Evolutionary conservation across 2,113 vertebrate genomes (phyloP).

Genomic region (Gobius niger): DNA sequence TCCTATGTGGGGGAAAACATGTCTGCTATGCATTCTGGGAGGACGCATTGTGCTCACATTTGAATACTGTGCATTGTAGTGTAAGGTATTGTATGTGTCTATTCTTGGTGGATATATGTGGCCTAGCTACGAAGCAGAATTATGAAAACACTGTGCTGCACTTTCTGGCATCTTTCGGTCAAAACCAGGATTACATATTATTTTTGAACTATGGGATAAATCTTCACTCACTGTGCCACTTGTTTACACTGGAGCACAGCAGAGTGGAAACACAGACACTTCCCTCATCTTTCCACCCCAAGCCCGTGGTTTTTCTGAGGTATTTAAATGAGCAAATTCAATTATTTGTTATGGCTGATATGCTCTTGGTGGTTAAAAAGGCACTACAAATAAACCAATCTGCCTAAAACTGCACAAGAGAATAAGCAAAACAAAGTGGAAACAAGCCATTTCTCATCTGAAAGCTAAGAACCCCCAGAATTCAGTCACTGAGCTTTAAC

Average conservation of each 20-base stretch:
- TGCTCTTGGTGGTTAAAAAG: too few relatives aligned
- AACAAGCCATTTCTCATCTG: too few relatives aligned
- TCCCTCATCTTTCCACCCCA: too few relatives aligned
- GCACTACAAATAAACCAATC: too few relatives aligned
- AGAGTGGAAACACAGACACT: too few relatives aligned
- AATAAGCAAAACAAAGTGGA: too few relatives aligned
- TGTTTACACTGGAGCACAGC: neutral
- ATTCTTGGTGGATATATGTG: neutral
- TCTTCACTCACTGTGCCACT: neutral
- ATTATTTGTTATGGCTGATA: too few relatives aligned
- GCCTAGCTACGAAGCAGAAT: neutral
- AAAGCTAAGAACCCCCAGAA: too few relatives aligned
- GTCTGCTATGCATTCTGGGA: neutral
- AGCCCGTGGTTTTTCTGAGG: too few relatives aligned
- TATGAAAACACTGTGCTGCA: neutral
- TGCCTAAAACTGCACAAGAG: too few relatives aligned
- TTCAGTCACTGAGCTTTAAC: too few relatives aligned
- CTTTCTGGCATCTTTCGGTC: neutral
- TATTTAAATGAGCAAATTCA: too few relatives aligned
- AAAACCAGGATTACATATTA: neutral
- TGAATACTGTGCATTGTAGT: neutral
- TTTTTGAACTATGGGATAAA: neutral
- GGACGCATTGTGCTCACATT: neutral
- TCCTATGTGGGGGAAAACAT: constrained; percentile 5
- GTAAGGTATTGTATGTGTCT: neutral